Evolutionary conservation across 2,797 vertebrate genomes (phyloP), one percentile per base, ranked within the genome.

Genomic region (Bovichtus variegatus): DNA sequence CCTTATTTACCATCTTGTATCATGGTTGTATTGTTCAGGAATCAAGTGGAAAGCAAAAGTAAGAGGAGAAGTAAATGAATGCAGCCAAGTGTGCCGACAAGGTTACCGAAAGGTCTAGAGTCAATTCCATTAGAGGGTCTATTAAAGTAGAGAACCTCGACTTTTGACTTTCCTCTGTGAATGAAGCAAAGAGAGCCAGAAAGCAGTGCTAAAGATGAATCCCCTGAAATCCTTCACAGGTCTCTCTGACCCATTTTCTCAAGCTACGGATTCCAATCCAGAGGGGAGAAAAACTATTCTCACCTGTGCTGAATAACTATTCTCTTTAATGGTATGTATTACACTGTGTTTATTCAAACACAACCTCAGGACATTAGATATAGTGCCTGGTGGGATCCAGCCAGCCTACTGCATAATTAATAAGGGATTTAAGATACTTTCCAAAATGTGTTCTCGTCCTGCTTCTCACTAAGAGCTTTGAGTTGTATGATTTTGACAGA

Each of bases 201-300:
- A 72, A 71, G 60, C 50, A 47, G 51, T 5, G 29, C 64, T 65
- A 66, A 69, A 83, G 80, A 87, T 69, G 64, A 76, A 82, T 83
- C 67, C 81, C 73, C 65, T 34, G 36, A 82, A 34, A 86, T 67
- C 69, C 80, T 73, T 71, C 44, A 64, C 62, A 81, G 46, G 81
- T 73, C 70, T 53, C 67, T 75, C 71, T 85, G 83, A 85, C 87
- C 88, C 85, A 87, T 68, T 88, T 91, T 84, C 54, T 63, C 27
- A 27, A 74, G 57, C 74, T 67, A 55, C 71, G 43, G 77, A 83
- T 79, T 84, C 60, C 65, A 71, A 75, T 78, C 83, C 44, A 29
- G 81, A 38, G 70, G 67, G 71, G 66, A 76, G 51, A 76, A 82
- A 73, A 69, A 46, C 44, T 38, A 71, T 70, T 79, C 79, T 85